Conservation (phyloP, 2,888 invertebrate species). For the Acanthoscelides obtectus region DNA sequence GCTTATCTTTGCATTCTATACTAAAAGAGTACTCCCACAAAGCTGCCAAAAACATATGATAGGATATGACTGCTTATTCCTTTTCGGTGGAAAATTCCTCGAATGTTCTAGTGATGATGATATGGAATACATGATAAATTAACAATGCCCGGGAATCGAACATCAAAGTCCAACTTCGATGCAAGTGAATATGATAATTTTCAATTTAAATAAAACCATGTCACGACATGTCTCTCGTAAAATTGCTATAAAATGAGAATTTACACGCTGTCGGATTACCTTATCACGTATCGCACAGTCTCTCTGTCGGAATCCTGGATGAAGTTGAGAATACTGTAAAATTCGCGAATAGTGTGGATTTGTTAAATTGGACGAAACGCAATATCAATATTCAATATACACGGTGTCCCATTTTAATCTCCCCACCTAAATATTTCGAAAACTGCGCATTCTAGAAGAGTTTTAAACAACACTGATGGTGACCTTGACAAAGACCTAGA, state of each 20-base stretch:
- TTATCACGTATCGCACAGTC: neutral
- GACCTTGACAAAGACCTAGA: too few relatives aligned
- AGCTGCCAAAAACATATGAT: too few relatives aligned
- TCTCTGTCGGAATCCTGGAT: neutral
- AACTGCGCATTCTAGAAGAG: too few relatives aligned
- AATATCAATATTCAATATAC: neutral
- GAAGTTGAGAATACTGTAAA: neutral
- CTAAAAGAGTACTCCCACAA: too few relatives aligned
- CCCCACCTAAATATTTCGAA: too few relatives aligned
- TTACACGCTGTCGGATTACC: neutral
- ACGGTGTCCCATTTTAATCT: too few relatives aligned
- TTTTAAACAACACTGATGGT: too few relatives aligned
- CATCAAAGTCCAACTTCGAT: neutral
- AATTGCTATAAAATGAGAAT: neutral
- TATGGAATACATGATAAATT: too few relatives aligned
- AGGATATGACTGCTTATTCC: too few relatives aligned
- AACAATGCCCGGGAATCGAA: neutral
- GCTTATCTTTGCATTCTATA: too few relatives aligned
- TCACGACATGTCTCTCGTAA: neutral
- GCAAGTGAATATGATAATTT: neutral
- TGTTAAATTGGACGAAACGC: neutral
- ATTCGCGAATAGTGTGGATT: neutral
- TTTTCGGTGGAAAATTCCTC: too few relatives aligned
- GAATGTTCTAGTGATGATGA: too few relatives aligned
- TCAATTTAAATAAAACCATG: neutral